These are phyloP conservation scores for Argyrosomus regius DNA, from an alignment of 2,797 vertebrate genomes.

Conservation along the genomic window DNA sequence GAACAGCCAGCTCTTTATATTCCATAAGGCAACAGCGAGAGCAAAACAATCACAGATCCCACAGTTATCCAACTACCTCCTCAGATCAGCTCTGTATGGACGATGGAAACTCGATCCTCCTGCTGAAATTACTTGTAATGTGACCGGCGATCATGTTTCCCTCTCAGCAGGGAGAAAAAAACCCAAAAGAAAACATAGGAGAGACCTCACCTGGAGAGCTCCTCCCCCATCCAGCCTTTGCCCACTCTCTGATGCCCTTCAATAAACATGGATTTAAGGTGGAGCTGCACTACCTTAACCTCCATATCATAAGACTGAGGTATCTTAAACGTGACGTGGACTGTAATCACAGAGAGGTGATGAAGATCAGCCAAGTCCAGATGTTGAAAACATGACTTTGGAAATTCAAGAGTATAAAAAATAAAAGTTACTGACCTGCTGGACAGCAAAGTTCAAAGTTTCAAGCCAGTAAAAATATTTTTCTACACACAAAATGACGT, in stretches of 20 bases:
- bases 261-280: conserved; percentile 71
- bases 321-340: conserved; percentile 35
- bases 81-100: conserved; percentile 17
- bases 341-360: background rate
- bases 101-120: conserved; percentile 52
- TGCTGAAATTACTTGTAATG: conserved; percentile 53
- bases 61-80: conserved; percentile 39
- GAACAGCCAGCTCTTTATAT: conserved; percentile 50
- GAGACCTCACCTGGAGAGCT: conserved; percentile 77
- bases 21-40: conserved; percentile 49
- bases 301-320: background rate
- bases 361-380: background rate
- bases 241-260: conserved; percentile 66
- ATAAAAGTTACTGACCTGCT: background rate
- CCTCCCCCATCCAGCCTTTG: conserved; percentile 77
- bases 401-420: background rate
- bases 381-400: background rate
- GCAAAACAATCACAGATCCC: conserved; percentile 50
- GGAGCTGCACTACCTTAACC: conserved; percentile 46
- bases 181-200: conserved; percentile 54
- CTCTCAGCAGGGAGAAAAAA: conserved; percentile 25
- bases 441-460: rapidly evolving
- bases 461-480: background rate
- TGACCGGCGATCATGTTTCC: conserved; percentile 43
- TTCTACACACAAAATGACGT: background rate